Evolutionary conservation across 2,888 invertebrate genomes (phyloP), one percentile per base, ranked within the genome.

Genomic region (Elegia similella): DNA sequence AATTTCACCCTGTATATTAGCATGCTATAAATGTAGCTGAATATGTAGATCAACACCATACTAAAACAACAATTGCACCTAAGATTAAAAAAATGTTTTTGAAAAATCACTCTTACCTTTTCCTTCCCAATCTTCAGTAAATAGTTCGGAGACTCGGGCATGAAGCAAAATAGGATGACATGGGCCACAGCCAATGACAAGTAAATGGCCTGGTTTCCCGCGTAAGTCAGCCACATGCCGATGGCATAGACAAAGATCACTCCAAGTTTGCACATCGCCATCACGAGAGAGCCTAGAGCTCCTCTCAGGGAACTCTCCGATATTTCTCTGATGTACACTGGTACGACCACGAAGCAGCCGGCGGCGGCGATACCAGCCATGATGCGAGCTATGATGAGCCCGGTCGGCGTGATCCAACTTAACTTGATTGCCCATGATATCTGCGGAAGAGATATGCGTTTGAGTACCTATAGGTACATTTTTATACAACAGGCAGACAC

Each of bases 121-220:
- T 86, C 84, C 13, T 73, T 64, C 0, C 84, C 85, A 42, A 73
- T 73, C 64, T 85, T 84, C 57, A 87, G 59, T 60, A 86, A 62
- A 68, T 76, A 84, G 62, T 83, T 84, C 0, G 88, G 88, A 0
- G 88, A 86, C 57, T 88, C 88, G 0, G 88, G 88, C 86, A 87
- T 84, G 42, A 80, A 80, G 52, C 71, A 73, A 60, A 86, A 86
- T 6, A 74, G 42, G 2, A 79, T 6, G 3, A 73, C 78, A 52
- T 86, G 86, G 0, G 61, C 16, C 0, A 61, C 68, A 3, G 83
- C 68, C 6, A 86, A 67, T 0, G 67, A 64, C 7, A 86, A 57
- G 54, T 82, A 86, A 1, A 82, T 75, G 0, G 67, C 64, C 54
- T 86, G 85, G 59, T 82, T 84, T 6, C 61, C 69, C 7, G 57